Evolutionary conservation across 2,113 vertebrate genomes (phyloP), one percentile per base, ranked within the genome.

Genomic region (Brevimyrus niger): DNA sequence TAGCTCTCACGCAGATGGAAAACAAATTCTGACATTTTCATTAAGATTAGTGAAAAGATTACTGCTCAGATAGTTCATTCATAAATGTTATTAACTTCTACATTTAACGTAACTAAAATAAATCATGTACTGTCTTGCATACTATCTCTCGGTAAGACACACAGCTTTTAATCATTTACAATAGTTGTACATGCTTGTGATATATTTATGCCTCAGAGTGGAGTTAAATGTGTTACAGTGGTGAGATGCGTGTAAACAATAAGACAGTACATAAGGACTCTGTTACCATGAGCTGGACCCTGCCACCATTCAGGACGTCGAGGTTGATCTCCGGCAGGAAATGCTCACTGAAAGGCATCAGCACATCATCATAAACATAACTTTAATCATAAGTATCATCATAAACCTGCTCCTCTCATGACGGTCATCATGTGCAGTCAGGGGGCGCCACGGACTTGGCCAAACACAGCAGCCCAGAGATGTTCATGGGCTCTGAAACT

Each of bases 271-370:
- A 50, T 17, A 87, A 83, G 31, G 27, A 55, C n/a, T 92, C 93
- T 2, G 97, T 98, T 97, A 98, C 98, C 97, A 97, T 94, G 58
- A 97, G 96, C 90, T 97, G 97, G 93, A 98, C 97, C 94, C 91
- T 94, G 94, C 97, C 96, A 91, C 95, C 96, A 51, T 94, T 96
- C 93, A 96, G 91, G 90, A 97, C 55, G 0, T 91, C 95, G 89
- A 95, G 94, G 91, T 96, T 95, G 92, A 99, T 96, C 93, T 97
- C 95, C 13, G 97, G 98, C 91, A 98, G 95, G 93, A 98, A 97
- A 91, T 0, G 95, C 88, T 91, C 93, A 86, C 98, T 98, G 91
- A 90, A 85, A 90, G 58, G 58, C 73, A 80, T 17, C 5, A 55
- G 53, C 5, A 10, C 19, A 55, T 55, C 31, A 23, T 44, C 35